phyloP scores from a whole-genome alignment of 2,888 invertebrate genomes.

The Lochmaea crataegi region DNA sequence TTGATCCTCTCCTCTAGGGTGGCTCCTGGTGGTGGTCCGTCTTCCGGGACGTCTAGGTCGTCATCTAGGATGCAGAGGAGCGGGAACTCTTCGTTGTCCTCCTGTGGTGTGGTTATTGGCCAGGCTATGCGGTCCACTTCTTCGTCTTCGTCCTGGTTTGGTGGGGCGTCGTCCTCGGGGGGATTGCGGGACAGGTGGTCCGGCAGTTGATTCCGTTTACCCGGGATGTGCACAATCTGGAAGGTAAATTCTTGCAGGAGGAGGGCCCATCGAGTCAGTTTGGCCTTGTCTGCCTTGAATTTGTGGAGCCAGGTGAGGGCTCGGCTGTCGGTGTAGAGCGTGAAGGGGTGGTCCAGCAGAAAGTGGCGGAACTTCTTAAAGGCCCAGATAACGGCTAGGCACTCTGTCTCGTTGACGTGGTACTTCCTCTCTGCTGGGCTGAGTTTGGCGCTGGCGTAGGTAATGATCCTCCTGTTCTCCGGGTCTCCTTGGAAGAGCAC shows the following conservation, averaged over 20 bases:
- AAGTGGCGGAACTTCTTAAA: too few relatives aligned
- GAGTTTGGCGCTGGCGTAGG: conserved; percentile 45
- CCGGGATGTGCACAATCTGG: conserved; percentile 47
- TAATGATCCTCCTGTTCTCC: conserved; percentile 36
- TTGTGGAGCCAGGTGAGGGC: conserved; percentile 44
- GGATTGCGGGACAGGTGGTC: conserved; percentile 44
- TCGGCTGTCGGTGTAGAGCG: conserved; percentile 45
- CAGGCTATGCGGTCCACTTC: too few relatives aligned
- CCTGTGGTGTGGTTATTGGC: not conserved
- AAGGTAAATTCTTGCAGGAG: conserved; percentile 42
- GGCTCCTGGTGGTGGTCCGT: not conserved
- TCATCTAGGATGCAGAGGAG: not conserved
- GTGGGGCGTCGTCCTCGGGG: not conserved
- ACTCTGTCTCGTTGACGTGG: conserved; percentile 52
- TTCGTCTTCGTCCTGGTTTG: not conserved
- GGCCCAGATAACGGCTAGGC: conserved; percentile 46
- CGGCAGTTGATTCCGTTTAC: conserved; percentile 42
- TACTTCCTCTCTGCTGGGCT: conserved; percentile 36
- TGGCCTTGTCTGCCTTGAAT: conserved; percentile 36
- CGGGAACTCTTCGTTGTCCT: not conserved
- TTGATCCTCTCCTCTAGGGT: not conserved
- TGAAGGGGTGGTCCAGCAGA: conserved; percentile 47
- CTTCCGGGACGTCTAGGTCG: too few relatives aligned
- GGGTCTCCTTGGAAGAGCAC: conserved; percentile 45
- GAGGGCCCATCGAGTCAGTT: conserved; percentile 41